Evolutionary conservation across 2,113 vertebrate genomes (phyloP).

Genomic region (Mirza zaza): DNA sequence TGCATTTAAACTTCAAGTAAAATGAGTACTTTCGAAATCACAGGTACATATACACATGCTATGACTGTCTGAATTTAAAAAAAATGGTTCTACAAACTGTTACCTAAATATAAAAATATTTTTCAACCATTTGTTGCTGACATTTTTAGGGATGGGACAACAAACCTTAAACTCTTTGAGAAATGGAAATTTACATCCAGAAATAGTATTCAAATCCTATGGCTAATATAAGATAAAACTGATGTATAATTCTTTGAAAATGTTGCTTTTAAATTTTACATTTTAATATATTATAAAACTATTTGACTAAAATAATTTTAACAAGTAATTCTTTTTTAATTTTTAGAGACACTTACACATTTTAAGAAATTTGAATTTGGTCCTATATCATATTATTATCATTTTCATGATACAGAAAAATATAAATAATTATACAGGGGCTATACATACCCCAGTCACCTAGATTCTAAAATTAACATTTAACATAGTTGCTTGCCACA

Average conservation of each 20-base stretch:
- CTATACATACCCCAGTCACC: background rate
- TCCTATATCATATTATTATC: background rate
- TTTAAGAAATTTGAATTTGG: conserved; percentile 2
- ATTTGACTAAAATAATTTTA: background rate
- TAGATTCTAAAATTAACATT: background rate
- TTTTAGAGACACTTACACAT: background rate
- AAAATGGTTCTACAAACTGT: no score
- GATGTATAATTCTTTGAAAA: background rate
- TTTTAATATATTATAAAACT: background rate
- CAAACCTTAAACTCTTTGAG: background rate
- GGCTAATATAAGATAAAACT: background rate
- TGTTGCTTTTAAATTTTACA: background rate
- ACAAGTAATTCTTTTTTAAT: no score
- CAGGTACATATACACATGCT: no score
- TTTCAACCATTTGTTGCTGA: background rate
- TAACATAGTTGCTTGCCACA: background rate
- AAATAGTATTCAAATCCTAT: background rate
- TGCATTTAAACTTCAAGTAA: background rate
- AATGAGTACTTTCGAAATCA: background rate
- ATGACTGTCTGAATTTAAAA: no score
- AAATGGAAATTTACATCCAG: background rate
- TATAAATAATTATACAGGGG: no score
- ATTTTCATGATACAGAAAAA: background rate
- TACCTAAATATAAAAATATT: no score
- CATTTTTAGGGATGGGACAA: background rate